Base-by-base conservation (phyloP, 2,888 invertebrate species). In the Stenodera caucasica region DNA sequence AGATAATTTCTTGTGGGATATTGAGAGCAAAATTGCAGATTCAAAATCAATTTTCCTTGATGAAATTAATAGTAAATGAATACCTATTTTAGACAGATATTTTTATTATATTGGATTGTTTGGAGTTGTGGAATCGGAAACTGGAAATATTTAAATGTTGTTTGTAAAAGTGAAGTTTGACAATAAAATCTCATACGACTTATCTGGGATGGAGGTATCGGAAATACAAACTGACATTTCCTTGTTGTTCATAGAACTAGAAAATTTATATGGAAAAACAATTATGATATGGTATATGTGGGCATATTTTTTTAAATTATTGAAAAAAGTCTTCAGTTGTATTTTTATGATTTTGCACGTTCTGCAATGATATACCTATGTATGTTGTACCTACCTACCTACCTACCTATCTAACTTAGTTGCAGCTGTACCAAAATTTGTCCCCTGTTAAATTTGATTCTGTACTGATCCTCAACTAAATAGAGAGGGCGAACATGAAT, bases 391-490 rank as follows among this genome's bases (percentile, higher is more conserved):
- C n/a, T n/a, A n/a, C n/a, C n/a, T n/a, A n/a, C n/a, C n/a, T n/a
- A n/a, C n/a, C n/a, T n/a, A n/a, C n/a, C n/a, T n/a, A n/a, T n/a
- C n/a, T n/a, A n/a, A n/a, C n/a, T n/a, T n/a, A n/a, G n/a, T n/a
- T n/a, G n/a, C n/a, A n/a, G n/a, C n/a, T n/a, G n/a, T n/a, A n/a
- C n/a, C n/a, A n/a, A n/a, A n/a, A n/a, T n/a, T n/a, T n/a, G n/a
- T n/a, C n/a, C n/a, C n/a, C n/a, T 58, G 61, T 61, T 58, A 62
- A 63, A 63, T 63, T 63, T 64, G 40, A 18, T 45, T 55, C 50
- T 61, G 53, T 61, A 61, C 55, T 63, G 63, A 63, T 62, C 63
- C 62, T 61, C 55, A 57, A 61, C 64, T 61, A 64, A 40, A 63
- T 49, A 49, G 57, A 57, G 57, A 57, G 61, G 54, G 55, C 60